Evolutionary conservation across 2,888 invertebrate species (phyloP).

Genomic region (Didymodactylos carnosus): DNA sequence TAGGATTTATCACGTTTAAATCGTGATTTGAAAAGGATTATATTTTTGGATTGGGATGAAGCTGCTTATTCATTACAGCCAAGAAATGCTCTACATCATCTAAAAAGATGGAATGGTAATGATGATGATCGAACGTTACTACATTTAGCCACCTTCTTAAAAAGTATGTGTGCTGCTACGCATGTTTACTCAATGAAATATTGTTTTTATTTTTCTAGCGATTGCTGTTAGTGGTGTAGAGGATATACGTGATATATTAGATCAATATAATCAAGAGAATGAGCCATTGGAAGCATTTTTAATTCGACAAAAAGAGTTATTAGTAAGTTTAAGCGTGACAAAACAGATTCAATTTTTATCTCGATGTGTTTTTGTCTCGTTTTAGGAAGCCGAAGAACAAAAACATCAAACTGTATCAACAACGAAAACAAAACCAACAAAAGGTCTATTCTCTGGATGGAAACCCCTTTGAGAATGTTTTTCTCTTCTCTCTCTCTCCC

Average conservation of each 20-base stretch:
- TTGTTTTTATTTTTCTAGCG: conserved; percentile 40
- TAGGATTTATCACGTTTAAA: conserved; percentile 40
- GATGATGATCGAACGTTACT: conserved; percentile 69
- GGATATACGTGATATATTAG: conserved; percentile 77
- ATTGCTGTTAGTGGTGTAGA: conserved; percentile 69
- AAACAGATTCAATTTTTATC: no score
- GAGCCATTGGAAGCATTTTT: conserved; percentile 69
- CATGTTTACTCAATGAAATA: not conserved
- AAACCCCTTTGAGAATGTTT: not conserved
- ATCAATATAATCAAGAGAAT: conserved; percentile 74
- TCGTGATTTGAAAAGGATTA: conserved; percentile 50
- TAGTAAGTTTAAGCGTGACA: not conserved
- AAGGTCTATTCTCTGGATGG: not conserved
- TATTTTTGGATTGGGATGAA: conserved; percentile 80
- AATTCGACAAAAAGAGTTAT: conserved; percentile 6
- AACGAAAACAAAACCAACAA: not conserved
- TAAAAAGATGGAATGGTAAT: conserved; percentile 75
- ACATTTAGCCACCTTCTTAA: conserved; percentile 71
- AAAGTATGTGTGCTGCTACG: conserved; percentile 49
- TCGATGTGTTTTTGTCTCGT: not conserved
- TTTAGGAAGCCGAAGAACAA: not conserved
- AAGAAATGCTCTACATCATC: conserved; percentile 56
- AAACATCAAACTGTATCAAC: not conserved
- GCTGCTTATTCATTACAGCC: conserved; percentile 67
- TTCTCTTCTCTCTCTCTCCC: not conserved